Percentiles rank a stretch among this genome's conserved stretches.
Conservation (phyloP, 2,113 vertebrate species). For the Labeo catla region DNA sequence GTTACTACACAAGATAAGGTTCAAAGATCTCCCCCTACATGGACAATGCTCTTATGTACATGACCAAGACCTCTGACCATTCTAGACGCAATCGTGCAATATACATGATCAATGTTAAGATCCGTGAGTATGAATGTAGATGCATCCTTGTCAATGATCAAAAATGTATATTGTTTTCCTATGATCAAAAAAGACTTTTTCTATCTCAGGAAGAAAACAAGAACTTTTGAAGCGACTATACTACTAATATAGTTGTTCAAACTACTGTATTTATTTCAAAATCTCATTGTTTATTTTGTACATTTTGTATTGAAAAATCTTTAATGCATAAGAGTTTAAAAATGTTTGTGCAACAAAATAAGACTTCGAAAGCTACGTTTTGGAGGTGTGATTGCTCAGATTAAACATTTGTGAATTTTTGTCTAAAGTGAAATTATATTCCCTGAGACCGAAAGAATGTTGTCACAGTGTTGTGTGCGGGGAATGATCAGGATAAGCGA, state of each 20-base stretch:
- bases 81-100: not conserved
- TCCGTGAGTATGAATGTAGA: not conserved
- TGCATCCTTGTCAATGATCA: not conserved
- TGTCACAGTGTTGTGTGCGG: no score
- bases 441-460: not conserved
- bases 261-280: not conserved
- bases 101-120: not conserved
- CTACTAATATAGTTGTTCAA: not conserved
- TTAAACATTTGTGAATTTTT: no score
- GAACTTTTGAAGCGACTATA: not conserved
- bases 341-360: not conserved
- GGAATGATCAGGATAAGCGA: no score
- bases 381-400: no score
- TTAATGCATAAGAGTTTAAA: not conserved
- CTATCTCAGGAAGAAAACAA: not conserved
- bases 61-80: not conserved
- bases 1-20: constrained; percentile 30
- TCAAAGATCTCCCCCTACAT: constrained; percentile 3
- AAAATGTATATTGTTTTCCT: not conserved
- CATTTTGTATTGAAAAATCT: not conserved
- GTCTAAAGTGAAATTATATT: no score
- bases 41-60: not conserved
- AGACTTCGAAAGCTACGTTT: not conserved
- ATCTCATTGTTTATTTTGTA: not conserved
- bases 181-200: not conserved